Conservation (phyloP, 2,797 vertebrate species). For the Gorsachius magnificus region DNA sequence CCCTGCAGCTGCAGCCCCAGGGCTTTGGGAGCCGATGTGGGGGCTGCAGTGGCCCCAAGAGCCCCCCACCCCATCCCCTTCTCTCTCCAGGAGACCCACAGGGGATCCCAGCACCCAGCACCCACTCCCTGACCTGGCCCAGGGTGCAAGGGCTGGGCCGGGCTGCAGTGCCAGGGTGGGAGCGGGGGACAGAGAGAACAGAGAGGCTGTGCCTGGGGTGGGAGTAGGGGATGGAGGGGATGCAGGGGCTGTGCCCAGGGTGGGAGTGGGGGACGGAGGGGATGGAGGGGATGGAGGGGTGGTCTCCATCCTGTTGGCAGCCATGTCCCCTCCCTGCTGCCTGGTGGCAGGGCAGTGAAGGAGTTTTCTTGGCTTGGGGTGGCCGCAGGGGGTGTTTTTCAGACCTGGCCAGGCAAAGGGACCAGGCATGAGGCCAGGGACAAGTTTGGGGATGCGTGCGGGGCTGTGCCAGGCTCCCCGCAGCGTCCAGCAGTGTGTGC, state of each 20-base stretch:
- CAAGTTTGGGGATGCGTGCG: rapidly evolving
- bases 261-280: background rate
- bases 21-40: background rate
- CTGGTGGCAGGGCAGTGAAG: rapidly evolving
- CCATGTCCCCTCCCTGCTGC: background rate
- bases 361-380: background rate
- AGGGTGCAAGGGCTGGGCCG: background rate
- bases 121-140: background rate
- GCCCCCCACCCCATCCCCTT: background rate
- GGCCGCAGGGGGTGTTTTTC: rapidly evolving
- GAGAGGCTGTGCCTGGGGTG: background rate
- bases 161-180: no score
- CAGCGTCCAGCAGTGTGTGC: rapidly evolving
- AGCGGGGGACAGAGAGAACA: background rate
- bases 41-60: background rate
- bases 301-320: background rate
- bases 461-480: background rate
- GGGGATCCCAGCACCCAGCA: rapidly evolving
- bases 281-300: no score
- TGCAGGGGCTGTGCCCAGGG: no score
- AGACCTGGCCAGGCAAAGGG: background rate
- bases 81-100: no score
- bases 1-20: background rate
- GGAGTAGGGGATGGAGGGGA: background rate
- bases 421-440: background rate